Evolutionary conservation across 2,113 vertebrate species (phyloP), one percentile per base, ranked within the genome.

Genomic region (Cynopterus brachyotis): DNA sequence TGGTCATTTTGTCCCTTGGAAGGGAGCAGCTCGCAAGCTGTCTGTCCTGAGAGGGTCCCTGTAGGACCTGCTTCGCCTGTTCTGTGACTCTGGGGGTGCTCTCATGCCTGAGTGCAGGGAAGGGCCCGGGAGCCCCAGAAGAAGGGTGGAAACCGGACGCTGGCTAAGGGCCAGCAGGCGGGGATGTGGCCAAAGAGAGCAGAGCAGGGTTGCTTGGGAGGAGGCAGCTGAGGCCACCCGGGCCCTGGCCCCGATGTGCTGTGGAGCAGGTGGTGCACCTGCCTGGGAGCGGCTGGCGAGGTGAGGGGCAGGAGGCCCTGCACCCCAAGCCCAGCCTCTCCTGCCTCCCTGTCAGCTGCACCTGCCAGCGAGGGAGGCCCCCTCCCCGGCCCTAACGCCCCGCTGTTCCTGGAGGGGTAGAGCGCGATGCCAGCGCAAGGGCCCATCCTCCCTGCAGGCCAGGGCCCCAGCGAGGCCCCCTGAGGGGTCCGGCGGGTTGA

Each of bases 251-350:
- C n/a, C 6, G 22, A 28, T 42, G 42, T 24, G 60, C n/a, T 2
- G 0, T 1, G 57, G 59, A 50, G 50, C 50, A 50, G 35, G 17
- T 15, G 6, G 35, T 7, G 2, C 32, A 4, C 0, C 0, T 1
- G 2, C 19, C 47, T 42, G 20, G 73, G 10, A 57, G 42, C n/a
- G 6, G 19, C 53, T 35, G 62, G 22, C 1, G 37, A 60, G n/a
- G 62, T 1, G 2, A 1, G n/a, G 32, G 50, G 8, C 0, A 0
- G 59, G 30, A n/a, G 50, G 5, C 0, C 11, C 32, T 13, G 32
- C 16, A 35, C 20, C 37, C 26, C 42, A 4, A 47, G 66, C 32
- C 55, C 50, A 26, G 59, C 37, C 24, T 40, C 26, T 69, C 53
- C n/a, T 30, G 66, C 24, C 66, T 70, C 35, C 0, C 3, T 16